Evolutionary conservation across 2,113 vertebrate genomes (phyloP).

Genomic region (Halichoeres trimaculatus): DNA sequence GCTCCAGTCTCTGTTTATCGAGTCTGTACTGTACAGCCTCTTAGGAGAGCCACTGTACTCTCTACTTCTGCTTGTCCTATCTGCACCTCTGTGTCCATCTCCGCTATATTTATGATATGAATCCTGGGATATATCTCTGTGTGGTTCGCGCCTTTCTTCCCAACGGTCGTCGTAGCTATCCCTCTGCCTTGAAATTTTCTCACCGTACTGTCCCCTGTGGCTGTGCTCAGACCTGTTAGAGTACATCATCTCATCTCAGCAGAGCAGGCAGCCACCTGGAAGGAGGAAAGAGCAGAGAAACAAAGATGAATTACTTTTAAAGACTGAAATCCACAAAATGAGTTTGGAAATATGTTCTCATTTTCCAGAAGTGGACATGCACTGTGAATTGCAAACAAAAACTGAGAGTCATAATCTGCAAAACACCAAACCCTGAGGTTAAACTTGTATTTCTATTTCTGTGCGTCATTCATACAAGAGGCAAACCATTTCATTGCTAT

Average conservation of each 20-base stretch:
- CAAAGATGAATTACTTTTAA: too few relatives aligned
- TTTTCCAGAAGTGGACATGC: too few relatives aligned
- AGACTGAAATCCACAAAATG: too few relatives aligned
- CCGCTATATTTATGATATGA: conserved; percentile 40
- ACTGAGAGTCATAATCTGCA: too few relatives aligned
- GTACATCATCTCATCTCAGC: conserved; percentile 56
- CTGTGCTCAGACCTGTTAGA: conserved; percentile 44
- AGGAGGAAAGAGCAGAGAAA: not conserved
- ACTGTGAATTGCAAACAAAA: too few relatives aligned
- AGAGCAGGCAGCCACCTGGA: not conserved
- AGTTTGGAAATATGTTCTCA: too few relatives aligned
- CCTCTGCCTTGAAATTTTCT: conserved; percentile 50
- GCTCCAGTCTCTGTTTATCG: conserved; percentile 34
- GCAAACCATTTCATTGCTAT: too few relatives aligned
- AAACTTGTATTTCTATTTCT: too few relatives aligned
- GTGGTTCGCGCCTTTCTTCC: conserved; percentile 42
- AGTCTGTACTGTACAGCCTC: conserved; percentile 45
- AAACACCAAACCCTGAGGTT: too few relatives aligned
- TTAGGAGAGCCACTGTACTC: conserved; percentile 47
- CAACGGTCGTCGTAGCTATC: conserved; percentile 29
- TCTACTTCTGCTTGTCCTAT: conserved; percentile 22
- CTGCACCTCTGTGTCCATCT: conserved; percentile 5
- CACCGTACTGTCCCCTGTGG: conserved; percentile 36
- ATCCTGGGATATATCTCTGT: conserved; percentile 6
- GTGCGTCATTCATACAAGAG: too few relatives aligned